phyloP scores from a whole-genome alignment of 2,113 vertebrate genomes.

The Triplophysa dalaica region DNA sequence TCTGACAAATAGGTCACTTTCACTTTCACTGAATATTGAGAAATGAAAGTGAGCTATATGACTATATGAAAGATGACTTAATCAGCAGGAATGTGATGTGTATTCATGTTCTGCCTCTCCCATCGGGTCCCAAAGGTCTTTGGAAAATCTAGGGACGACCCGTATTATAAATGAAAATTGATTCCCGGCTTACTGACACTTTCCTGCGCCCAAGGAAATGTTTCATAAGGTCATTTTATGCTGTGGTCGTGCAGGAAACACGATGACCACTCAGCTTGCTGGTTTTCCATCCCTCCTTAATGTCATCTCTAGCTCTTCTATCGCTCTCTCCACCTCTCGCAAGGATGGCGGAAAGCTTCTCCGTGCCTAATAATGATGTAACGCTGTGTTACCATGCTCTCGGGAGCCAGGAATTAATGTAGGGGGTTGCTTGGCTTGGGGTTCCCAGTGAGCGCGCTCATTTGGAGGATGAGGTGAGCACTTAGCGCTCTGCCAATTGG shows the following conservation, averaged over 20 bases:
- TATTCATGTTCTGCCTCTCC: constrained; percentile 49
- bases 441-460: constrained; percentile 33
- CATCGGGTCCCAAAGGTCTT: constrained; percentile 39
- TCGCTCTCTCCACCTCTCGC: constrained; percentile 5
- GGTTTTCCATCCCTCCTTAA: not conserved
- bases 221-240: constrained; percentile 32
- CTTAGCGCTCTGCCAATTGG: constrained; percentile 53
- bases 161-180: constrained; percentile 58
- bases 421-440: constrained; percentile 10
- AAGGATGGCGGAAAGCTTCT: constrained; percentile 28
- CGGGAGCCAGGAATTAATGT: constrained; percentile 45
- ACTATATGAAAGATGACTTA: constrained; percentile 50
- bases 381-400: constrained; percentile 10
- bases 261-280: not conserved
- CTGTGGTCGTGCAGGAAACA: not conserved
- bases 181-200: constrained; percentile 51
- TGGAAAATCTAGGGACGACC: constrained; percentile 43
- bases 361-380: constrained; percentile 48
- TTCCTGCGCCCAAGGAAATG: constrained; percentile 45
- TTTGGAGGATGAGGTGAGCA: constrained; percentile 49
- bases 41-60: not conserved
- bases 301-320: constrained; percentile 6
- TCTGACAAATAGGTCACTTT: no score
- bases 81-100: constrained; percentile 37
- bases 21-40: no score